Base-by-base conservation (phyloP, 1,140 invertebrate genomes). In the Scaptodrosophila lebanonensis region DNA sequence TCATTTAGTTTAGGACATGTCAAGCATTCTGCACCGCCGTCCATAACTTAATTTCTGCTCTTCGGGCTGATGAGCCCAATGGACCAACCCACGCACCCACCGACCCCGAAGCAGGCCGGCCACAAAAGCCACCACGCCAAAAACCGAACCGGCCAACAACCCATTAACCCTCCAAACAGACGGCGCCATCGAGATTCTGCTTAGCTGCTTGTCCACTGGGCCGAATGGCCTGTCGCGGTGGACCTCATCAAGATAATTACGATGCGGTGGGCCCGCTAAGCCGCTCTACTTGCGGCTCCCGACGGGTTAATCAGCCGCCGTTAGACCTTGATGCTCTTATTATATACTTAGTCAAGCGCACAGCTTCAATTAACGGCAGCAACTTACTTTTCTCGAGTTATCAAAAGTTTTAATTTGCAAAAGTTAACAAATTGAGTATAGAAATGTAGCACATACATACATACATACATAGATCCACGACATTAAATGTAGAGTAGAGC, bases 221-320 rank as follows among this genome's bases (percentile, higher is more conserved):
- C 35, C 40, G n/a, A n/a, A 16, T 16, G 2, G 17, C 9, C 33
- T 44, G 30, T 7, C 44, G 33, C 45, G 18, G 66, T 53, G 64
- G 73, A 82, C 68, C 75, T 82, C 73, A 72, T 82, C 68, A 66
- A 47, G 51, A 69, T 82, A 82, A 79, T 79, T 82, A 73, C 56
- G 60, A 17, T 17, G 33, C 22, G 17, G 22, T 4, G n/a, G n/a
- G n/a, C n/a, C n/a, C n/a, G n/a, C n/a, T n/a, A n/a, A n/a, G n/a
- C n/a, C n/a, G n/a, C n/a, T n/a, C 22, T 25, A 30, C 35, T 47
- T 32, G 27, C 32, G 17, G 25, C 32, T 72, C 73, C 66, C 73
- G 38, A 69, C 38, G 75, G 73, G 48, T 66, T 79, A 79, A 79
- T 79, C 73, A 79, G 69, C 32, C 30, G 44, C 36, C 54, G 53